A percentile compares a stretch with the other conserved stretches of the same genome.
Conservation (phyloP, 1,140 invertebrate species). For the Onthophagus taurus region DNA sequence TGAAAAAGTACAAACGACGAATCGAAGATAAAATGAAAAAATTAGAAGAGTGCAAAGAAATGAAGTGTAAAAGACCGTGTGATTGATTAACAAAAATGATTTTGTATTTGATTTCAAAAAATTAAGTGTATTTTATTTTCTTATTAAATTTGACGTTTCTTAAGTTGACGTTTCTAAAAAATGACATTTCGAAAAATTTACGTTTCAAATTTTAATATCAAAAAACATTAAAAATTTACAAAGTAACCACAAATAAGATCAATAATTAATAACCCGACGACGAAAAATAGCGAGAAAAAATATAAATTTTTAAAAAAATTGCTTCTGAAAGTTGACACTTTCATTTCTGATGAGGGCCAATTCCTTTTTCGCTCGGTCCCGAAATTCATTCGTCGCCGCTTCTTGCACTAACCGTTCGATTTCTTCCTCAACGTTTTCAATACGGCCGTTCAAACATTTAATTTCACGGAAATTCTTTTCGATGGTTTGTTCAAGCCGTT, state of each 20-base stretch:
- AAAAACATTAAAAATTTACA: too few relatives aligned
- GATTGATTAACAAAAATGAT: background rate
- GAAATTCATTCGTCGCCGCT: constrained; percentile 2
- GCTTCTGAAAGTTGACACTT: too few relatives aligned
- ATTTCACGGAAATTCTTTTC: constrained; percentile 1
- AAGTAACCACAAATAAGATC: too few relatives aligned
- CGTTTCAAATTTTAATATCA: too few relatives aligned
- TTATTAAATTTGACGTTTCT: too few relatives aligned
- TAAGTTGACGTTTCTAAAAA: too few relatives aligned
- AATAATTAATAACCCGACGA: too few relatives aligned
- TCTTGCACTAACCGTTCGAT: constrained; percentile 9
- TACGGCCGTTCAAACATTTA: background rate
- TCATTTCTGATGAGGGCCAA: constrained; percentile 7
- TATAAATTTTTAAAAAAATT: too few relatives aligned
- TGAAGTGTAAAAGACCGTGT: background rate
- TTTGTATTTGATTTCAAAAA: too few relatives aligned
- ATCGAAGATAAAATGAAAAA: constrained; percentile 4
- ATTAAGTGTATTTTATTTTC: too few relatives aligned
- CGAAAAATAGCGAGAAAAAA: too few relatives aligned
- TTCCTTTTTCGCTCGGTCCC: constrained; percentile 1
- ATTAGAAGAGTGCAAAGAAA: background rate
- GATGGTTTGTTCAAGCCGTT: background rate
- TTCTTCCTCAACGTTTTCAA: background rate
- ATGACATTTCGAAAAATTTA: too few relatives aligned
- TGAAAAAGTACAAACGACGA: constrained; percentile 1